Base-by-base conservation (phyloP, 2,888 invertebrate genomes). In the Nasonia oneida region DNA sequence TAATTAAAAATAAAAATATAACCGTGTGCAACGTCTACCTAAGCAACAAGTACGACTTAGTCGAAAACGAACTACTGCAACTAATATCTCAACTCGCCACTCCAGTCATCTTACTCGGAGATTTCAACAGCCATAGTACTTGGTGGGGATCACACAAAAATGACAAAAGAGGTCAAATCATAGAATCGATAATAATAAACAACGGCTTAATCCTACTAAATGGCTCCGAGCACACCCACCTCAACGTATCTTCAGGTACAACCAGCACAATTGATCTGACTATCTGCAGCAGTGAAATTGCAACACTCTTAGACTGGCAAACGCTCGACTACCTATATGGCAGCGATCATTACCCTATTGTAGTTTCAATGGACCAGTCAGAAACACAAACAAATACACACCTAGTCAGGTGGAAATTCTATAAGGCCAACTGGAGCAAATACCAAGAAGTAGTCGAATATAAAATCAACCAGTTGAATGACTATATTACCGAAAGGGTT, bases 351-450 rank as follows among this genome's bases (percentile, higher is more conserved):
- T 37, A 37, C 37, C 37, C 37, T 3, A 37, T 37, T 3, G 4
- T 37, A 3, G 4, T 37, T 37, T 37, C 29, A 29, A 29, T 29
- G 1, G 29, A 29, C 29, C 29, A 29, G 29, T 29, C 29, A 29
- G 29, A 29, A 33, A 1, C 37, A 57, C 37, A 74, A 5, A 18
- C 23, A 29, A 8, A 57, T 37, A 23, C 8, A 67, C 14, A 29
- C 18, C 0, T 29, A 29, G 10, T 15, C 73, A 88, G 84, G 74
- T 90, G 87, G 89, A 89, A 83, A 79, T 73, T 88, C 2, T 53
- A 88, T n/a, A 75, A 86, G 67, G 88, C 88, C 6, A 42, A 90
- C 37, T 89, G 88, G 88, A 37, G 18, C 2, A 33, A 71, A 2
- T 88, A 78, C n/a, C 71, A 81, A 61, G 73, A 87, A 50, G 4